A percentile compares a stretch with the other conserved stretches of the same genome.
These are phyloP conservation scores for Ommatoiulus sabulosus DNA, from an alignment of 2,888 invertebrate genomes.

Conservation along the genomic window DNA sequence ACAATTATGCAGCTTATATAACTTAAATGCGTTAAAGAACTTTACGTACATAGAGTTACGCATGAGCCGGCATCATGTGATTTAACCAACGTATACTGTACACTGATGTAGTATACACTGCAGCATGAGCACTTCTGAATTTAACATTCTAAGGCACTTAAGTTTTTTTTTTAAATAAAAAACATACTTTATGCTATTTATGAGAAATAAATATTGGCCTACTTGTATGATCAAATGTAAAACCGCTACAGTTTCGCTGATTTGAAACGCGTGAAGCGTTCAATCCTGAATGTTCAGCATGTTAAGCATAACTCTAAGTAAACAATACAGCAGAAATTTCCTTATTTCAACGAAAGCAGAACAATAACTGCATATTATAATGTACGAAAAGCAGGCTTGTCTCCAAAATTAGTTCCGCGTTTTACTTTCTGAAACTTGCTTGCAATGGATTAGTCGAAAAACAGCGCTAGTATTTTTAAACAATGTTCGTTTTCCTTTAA, in stretches of 20 bases:
- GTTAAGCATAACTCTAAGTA: neutral
- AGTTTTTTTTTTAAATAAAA: neutral
- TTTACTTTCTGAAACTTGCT: neutral
- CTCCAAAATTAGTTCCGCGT: conserved; percentile 17
- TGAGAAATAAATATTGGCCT: conserved; percentile 43
- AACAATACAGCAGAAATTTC: neutral
- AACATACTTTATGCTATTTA: neutral
- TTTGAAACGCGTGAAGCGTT: conserved; percentile 30
- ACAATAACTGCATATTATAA: neutral
- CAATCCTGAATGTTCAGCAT: conserved; percentile 6
- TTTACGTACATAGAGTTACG: no score
- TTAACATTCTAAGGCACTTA: neutral
- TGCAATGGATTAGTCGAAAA: conserved; percentile 12
- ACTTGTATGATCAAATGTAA: neutral
- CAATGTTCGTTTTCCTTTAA: neutral
- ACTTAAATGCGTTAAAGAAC: no score
- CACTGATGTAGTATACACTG: no score
- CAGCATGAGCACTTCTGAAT: neutral
- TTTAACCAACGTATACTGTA: no score
- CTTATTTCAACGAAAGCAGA: conserved; percentile 30
- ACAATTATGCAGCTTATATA: no score
- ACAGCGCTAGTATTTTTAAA: neutral
- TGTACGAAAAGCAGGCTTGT: neutral
- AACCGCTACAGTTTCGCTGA: conserved; percentile 24
- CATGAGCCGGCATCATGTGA: no score